Evolutionary conservation across 2,113 vertebrate species (phyloP).

Genomic region (Ivindomyrus marchei): DNA sequence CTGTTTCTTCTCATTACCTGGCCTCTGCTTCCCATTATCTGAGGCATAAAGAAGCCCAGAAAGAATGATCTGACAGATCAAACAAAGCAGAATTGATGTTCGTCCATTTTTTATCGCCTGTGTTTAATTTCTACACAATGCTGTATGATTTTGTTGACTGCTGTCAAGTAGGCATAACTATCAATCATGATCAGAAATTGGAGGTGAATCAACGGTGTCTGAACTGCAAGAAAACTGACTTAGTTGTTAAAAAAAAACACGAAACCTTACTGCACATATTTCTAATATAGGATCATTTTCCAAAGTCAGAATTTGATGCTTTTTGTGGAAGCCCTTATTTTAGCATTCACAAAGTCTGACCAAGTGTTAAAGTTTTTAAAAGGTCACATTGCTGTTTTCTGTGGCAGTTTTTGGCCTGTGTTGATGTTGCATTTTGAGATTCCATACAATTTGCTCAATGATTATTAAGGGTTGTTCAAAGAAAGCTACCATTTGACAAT

Average conservation of each 20-base stretch:
- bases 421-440: background rate
- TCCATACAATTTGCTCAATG: background rate
- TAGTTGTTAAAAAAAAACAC: constrained; percentile 3
- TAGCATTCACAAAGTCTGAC: background rate
- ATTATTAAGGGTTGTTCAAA: constrained; percentile 1
- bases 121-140: background rate
- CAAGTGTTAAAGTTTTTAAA: background rate
- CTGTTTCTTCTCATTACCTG: background rate
- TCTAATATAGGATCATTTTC: background rate
- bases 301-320: background rate
- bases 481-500: constrained; percentile 4
- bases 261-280: background rate
- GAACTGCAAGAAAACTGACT: background rate
- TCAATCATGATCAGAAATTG: background rate
- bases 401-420: background rate
- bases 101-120: background rate
- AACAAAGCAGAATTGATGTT: background rate
- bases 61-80: background rate
- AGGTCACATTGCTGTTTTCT: background rate
- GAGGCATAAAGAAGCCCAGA: background rate
- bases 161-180: background rate
- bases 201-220: background rate
- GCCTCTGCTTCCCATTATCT: background rate
- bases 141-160: background rate
- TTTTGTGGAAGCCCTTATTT: constrained; percentile 15